Base-by-base conservation (phyloP, 2,888 invertebrate genomes). In the Alloplasta piceator region DNA sequence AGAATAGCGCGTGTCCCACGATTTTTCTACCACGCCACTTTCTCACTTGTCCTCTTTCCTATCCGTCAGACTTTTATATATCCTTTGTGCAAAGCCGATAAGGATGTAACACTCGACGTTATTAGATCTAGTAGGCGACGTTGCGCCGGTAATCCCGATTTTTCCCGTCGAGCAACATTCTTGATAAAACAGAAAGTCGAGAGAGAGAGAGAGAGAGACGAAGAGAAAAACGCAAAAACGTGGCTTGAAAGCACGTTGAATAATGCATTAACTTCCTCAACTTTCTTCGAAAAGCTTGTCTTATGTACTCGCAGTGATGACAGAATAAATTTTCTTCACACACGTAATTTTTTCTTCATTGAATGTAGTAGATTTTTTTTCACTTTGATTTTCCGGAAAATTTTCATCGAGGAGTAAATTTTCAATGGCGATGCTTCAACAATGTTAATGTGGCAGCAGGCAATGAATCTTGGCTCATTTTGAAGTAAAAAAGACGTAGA, bases 71-170 rank as follows among this genome's bases (percentile, higher is more conserved):
- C 50, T 61, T 26, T 26, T 50, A 52, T 70, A 75, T 64, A 70
- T 60, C 50, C 46, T 66, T 75, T 67, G 64, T 61, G 36, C 78
- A 60, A 52, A 48, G 63, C 36, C 64, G 39, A 63, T 39, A 70
- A 66, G 16, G 64, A 74, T 64, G 50, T 64, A 74, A 75, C 74
- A 78, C 73, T 68, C 41, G 38, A 58, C 52, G 52, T 71, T 75
- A 70, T 71, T 66, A 52, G 58, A 60, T 75, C 46, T 46, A n/a
- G 36, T 41, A 2, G 36, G 56, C 26, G 60, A 50, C 50, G 41
- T 39, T 26, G 26, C 26, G 26, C 58, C 63, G 9, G 61, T 39
- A 41, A 68, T 38, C 12, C 63, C 6, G 14, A 16, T 63, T 63
- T 67, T 68, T 39, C 9, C 43, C 12, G 4, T 39, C 0, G 12